A percentile compares a stretch with the other conserved stretches of the same genome.
These are phyloP conservation scores for Caranx melampygus DNA, from an alignment of 2,113 vertebrate genomes.

Conservation along the genomic window DNA sequence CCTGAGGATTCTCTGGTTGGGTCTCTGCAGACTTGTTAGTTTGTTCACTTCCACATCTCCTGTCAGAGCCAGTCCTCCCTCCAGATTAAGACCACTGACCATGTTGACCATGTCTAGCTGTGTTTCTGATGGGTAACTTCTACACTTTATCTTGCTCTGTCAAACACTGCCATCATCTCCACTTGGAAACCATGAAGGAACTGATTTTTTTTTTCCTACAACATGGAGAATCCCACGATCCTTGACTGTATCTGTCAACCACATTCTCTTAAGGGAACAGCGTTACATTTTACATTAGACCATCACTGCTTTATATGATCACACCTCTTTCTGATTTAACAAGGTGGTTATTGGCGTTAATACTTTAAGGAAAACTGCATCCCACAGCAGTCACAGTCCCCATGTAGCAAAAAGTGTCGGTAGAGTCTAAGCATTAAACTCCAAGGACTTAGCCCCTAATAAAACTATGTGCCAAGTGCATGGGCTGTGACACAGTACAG, in stretches of 20 bases:
- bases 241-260: not conserved
- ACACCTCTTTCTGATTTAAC: not conserved
- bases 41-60: slow-evolving; percentile 41
- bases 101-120: slow-evolving; percentile 41
- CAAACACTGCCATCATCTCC: not conserved
- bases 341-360: not conserved
- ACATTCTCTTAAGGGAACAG: not conserved
- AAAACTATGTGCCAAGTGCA: no score
- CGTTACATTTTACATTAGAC: not conserved
- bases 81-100: slow-evolving; percentile 44
- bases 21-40: slow-evolving; percentile 69
- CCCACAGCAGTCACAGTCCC: not conserved
- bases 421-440: no score
- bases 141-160: slow-evolving; percentile 18
- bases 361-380: not conserved
- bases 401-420: not conserved
- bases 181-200: not conserved
- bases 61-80: slow-evolving; percentile 52
- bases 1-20: slow-evolving; percentile 27
- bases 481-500: no score
- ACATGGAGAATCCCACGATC: not conserved
- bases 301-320: not conserved
- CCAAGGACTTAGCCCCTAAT: no score
- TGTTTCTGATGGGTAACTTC: slow-evolving; percentile 43
- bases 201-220: not conserved